Base-by-base conservation (phyloP, 1,140 invertebrate species). In the Teleogryllus occipitalis region DNA sequence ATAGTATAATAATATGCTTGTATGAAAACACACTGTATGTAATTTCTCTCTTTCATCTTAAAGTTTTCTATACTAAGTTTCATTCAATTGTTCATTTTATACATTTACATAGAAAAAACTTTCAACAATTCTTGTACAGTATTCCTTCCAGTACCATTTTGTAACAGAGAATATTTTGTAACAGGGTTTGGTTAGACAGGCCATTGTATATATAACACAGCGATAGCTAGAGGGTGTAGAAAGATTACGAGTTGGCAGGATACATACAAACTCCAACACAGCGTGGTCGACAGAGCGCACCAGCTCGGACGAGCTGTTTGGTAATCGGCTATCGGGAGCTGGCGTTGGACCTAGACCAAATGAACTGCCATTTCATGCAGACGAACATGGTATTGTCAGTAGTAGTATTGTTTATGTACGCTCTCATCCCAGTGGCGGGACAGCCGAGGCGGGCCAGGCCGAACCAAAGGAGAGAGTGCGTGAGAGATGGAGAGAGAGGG, bases 51-150 rank as follows among this genome's bases (percentile, higher is more conserved):
- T 65, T 80, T 46, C 65, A 15, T 80, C n/a, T 76, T 54, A 47
- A n/a, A 77, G 18, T 75, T 77, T 47, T 75, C 81, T 81, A 81
- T 48, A 80, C 81, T 81, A 81, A 74, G 21, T 78, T 78, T 81
- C 81, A 80, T 81, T 54, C 39, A 77, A 54, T 77, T 12, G 80
- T 75, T 73, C 78, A 74, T 47, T 80, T 80, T 81, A 81, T 81
- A 81, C 79, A 81, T 80, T 80, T 76, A 81, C 80, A 81, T 81
- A 81, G 81, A 81, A 81, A 81, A 81, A 81, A 77, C 73, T 80
- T 80, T 80, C 81, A 81, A 80, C 77, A 75, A 79, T 65, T 79
- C 74, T 81, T 78, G 54, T 47, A 74, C 22, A 21, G 54, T 65
- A 65, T 65, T 14, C 54, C 54, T 65, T 65, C 54, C 54, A 65